These are phyloP conservation scores for Cataglyphis albicans DNA, from an alignment of 2,888 invertebrate genomes.

Conservation along the genomic window DNA sequence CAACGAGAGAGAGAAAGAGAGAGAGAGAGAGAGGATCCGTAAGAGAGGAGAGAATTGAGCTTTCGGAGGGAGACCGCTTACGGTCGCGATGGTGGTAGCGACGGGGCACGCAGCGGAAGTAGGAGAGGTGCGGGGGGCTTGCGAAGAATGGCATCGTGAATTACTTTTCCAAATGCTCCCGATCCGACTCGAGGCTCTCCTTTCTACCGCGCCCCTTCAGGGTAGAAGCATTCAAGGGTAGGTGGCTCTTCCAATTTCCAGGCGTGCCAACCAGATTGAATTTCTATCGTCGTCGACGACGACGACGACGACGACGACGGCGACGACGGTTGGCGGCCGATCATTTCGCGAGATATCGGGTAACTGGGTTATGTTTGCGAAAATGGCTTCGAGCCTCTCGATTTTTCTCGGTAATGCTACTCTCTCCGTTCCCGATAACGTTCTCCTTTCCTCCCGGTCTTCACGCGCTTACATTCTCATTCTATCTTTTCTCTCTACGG, in stretches of 20 bases:
- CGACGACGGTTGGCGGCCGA: conserved; percentile 74
- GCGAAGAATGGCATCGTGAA: conserved; percentile 78
- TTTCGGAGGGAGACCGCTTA: conserved; percentile 57
- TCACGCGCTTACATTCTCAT: not conserved
- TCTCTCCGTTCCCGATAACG: conserved; percentile 46
- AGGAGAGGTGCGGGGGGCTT: conserved; percentile 22
- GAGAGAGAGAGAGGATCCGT: not conserved
- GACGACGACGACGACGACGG: conserved; percentile 64
- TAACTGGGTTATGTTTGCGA: conserved; percentile 82
- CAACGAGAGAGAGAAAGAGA: not conserved
- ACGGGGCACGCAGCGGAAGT: conserved; percentile 36
- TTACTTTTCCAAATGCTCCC: conserved; percentile 79
- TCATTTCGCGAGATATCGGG: conserved; percentile 81
- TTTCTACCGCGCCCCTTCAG: conserved; percentile 60
- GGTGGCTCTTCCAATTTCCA: conserved; percentile 83
- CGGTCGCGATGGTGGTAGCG: conserved; percentile 25
- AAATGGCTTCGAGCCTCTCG: conserved; percentile 76
- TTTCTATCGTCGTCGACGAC: conserved; percentile 80
- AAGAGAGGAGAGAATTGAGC: conserved; percentile 28
- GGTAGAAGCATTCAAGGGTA: conserved; percentile 66
- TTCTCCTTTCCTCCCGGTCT: conserved; percentile 15
- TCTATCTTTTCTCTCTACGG: not conserved
- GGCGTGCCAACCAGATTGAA: conserved; percentile 83
- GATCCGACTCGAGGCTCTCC: conserved; percentile 60
- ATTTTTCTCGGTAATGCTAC: conserved; percentile 75